Percentiles rank a stretch among this genome's conserved stretches.
Evolutionary conservation across 1,140 invertebrate species (phyloP).

Genomic region (Orchesella cincta): DNA sequence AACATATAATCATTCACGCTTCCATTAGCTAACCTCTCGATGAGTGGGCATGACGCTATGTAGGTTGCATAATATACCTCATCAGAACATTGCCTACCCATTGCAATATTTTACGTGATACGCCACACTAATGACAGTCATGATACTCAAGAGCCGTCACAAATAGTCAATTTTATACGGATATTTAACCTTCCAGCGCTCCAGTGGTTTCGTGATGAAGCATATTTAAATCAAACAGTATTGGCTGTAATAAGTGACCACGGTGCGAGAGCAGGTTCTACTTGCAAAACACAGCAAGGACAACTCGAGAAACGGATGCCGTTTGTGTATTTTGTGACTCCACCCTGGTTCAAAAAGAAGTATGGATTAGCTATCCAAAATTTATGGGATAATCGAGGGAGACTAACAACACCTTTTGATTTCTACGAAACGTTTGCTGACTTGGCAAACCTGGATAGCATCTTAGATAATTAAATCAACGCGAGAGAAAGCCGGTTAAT

Average conservation of each 20-base stretch:
- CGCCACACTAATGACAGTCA: no score
- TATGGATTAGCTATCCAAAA: slow-evolving; percentile 68
- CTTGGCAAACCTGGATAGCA: no score
- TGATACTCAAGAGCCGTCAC: no score
- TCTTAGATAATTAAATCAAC: no score
- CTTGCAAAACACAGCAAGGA: slow-evolving; percentile 76
- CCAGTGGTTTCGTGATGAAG: slow-evolving; percentile 50
- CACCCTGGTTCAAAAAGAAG: slow-evolving; percentile 67
- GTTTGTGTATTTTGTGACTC: slow-evolving; percentile 77
- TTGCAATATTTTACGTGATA: no score
- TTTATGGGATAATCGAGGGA: slow-evolving; percentile 68
- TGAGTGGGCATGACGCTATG: no score
- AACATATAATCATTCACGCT: no score
- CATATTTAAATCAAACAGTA: slow-evolving; percentile 59
- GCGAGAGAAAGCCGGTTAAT: no score
- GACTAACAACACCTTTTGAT: slow-evolving; percentile 80
- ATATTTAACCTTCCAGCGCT: slow-evolving; percentile 54
- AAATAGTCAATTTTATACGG: no score
- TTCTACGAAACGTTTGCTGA: slow-evolving; percentile 73
- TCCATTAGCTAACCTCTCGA: no score
- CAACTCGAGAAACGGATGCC: slow-evolving; percentile 87
- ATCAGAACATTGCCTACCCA: no score
- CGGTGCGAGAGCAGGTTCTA: slow-evolving; percentile 81
- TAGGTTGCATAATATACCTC: no score
- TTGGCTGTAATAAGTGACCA: slow-evolving; percentile 88